Conservation (phyloP, 2,797 vertebrate genomes). For the Sorex maritimensis region DNA sequence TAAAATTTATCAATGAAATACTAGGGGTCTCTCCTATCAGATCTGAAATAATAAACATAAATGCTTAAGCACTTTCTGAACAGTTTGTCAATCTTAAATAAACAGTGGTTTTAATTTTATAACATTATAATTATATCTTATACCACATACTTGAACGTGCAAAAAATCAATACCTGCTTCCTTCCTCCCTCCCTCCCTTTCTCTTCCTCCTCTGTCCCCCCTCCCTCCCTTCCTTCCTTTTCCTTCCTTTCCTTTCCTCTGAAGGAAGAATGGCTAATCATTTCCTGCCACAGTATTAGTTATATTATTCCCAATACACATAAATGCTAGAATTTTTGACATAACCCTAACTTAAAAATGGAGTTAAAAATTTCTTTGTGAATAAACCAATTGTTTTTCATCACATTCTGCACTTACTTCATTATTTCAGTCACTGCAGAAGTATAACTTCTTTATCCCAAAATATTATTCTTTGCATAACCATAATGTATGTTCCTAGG, state of each 20-base stretch:
- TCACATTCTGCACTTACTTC: neutral
- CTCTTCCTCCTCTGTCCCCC: neutral
- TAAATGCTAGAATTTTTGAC: neutral
- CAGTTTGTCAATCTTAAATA: neutral
- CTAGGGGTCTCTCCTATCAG: neutral
- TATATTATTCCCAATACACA: neutral
- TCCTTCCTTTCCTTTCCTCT: neutral
- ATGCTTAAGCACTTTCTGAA: neutral
- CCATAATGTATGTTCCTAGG: neutral
- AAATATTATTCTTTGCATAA: neutral
- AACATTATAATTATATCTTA: too few relatives aligned
- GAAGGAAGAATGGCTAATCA: neutral
- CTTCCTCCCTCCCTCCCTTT: neutral
- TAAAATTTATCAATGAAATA: neutral
- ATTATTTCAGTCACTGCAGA: neutral
- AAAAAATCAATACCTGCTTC: neutral
- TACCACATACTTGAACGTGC: neutral
- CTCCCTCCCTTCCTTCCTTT: neutral
- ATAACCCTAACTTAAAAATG: neutral
- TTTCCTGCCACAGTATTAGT: neutral
- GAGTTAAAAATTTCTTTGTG: neutral
- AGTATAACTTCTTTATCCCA: neutral
- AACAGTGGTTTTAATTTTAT: neutral
- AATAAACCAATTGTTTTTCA: neutral
- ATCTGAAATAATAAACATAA: neutral